A percentile compares a stretch with the other conserved stretches of the same genome.
phyloP scores from a whole-genome alignment of 2,797 vertebrate genomes.

The Oophaga sylvatica region DNA sequence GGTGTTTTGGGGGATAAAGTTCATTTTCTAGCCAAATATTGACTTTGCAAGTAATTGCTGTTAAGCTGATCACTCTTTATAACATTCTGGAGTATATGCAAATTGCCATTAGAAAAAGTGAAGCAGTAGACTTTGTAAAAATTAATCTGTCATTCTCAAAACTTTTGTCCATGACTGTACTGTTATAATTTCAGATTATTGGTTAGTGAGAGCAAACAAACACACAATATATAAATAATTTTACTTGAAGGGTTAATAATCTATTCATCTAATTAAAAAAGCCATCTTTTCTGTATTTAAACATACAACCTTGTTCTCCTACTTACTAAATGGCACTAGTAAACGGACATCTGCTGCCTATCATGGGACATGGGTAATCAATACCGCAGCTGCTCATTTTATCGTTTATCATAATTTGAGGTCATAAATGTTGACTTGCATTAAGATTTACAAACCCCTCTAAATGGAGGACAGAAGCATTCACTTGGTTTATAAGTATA shows the following conservation, averaged over 20 bases:
- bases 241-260: neutral
- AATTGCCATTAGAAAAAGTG: too few relatives aligned
- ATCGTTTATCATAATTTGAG: slow-evolving; percentile 24
- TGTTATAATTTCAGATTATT: too few relatives aligned
- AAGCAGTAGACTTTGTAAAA: too few relatives aligned
- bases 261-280: neutral
- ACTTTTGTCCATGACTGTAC: too few relatives aligned
- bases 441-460: neutral
- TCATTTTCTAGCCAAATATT: too few relatives aligned
- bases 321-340: neutral
- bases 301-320: neutral
- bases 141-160: too few relatives aligned
- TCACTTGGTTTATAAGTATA: neutral
- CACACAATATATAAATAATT: neutral
- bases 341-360: neutral
- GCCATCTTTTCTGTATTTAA: neutral
- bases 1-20: too few relatives aligned
- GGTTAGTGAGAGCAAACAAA: too few relatives aligned
- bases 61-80: too few relatives aligned
- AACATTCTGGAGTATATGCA: too few relatives aligned
- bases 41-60: too few relatives aligned
- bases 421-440: neutral
- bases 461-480: neutral
- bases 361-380: neutral
- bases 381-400: neutral